Percentiles rank a stretch among this genome's conserved stretches.
These are phyloP conservation scores for Hermaeophaga mercurialis DNA, from an alignment of 2,888 invertebrate genomes.

Conservation along the genomic window DNA sequence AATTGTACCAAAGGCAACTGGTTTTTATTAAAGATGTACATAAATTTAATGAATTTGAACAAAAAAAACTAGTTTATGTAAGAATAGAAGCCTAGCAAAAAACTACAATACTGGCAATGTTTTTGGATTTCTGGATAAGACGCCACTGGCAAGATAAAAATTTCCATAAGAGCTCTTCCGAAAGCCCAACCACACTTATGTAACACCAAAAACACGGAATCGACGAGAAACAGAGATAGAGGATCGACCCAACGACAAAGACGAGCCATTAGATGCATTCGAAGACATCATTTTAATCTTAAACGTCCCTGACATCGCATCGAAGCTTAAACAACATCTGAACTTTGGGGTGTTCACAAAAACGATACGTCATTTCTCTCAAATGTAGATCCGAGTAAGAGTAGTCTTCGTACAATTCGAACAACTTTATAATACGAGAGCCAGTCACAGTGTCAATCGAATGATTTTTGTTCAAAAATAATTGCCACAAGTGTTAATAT, in stretches of 20 bases:
- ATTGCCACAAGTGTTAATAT: too few species aligned
- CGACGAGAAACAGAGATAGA: conserved; percentile 30
- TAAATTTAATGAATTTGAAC: too few species aligned
- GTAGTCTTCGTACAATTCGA: too few species aligned
- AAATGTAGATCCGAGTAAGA: too few species aligned
- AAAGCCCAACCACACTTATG: conserved; percentile 4
- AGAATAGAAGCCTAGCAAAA: too few species aligned
- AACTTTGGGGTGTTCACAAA: conserved; percentile 39
- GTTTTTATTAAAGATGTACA: too few species aligned
- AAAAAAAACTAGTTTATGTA: too few species aligned
- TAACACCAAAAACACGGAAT: background rate
- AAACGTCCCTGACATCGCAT: conserved; percentile 55
- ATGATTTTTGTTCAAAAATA: too few species aligned
- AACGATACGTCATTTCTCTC: background rate
- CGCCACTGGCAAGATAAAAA: background rate
- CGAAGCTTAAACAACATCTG: conserved; percentile 55
- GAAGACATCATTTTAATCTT: conserved; percentile 46
- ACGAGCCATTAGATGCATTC: conserved; percentile 52
- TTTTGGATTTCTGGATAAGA: background rate
- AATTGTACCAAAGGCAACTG: too few species aligned
- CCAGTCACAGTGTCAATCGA: too few species aligned
- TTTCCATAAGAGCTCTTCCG: background rate
- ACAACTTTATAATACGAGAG: too few species aligned
- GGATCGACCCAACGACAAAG: conserved; percentile 49
- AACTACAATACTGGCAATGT: too few species aligned